Evolutionary conservation across 2,113 vertebrate species (phyloP).

Genomic region (Hyperopisus bebe): DNA sequence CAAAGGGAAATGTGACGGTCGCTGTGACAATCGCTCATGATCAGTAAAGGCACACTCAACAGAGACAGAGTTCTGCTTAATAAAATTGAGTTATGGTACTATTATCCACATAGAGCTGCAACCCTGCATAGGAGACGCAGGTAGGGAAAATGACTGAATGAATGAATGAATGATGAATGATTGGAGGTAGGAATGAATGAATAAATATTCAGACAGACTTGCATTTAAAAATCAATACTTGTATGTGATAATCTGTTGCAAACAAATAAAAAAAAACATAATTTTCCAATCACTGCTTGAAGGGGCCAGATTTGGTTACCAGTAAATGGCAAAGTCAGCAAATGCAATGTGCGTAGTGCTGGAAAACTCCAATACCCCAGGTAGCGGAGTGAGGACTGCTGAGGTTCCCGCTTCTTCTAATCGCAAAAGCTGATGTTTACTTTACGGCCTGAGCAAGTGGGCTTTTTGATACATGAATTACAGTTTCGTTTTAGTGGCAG

Average conservation of each 20-base stretch:
- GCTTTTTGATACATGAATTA: neutral
- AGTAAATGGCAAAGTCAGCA: conserved; percentile 12
- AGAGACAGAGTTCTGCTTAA: neutral
- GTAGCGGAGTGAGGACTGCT: conserved; percentile 5
- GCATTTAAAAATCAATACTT: neutral
- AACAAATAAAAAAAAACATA: neutral
- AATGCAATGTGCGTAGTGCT: neutral
- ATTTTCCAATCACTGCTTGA: neutral
- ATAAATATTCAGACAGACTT: neutral
- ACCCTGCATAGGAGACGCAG: neutral
- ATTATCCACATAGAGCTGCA: neutral
- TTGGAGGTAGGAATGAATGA: neutral
- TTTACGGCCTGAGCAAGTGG: conserved; percentile 25
- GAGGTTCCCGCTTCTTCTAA: conserved; percentile 21
- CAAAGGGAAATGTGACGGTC: neutral
- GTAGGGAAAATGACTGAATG: neutral
- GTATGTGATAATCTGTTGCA: neutral
- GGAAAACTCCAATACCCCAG: conserved; percentile 23
- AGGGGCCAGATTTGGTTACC: conserved; percentile 11
- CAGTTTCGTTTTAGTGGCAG: neutral
- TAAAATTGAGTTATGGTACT: neutral
- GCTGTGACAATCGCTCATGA: conserved; percentile 13
- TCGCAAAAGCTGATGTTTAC: conserved; percentile 29
- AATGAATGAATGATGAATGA: neutral
- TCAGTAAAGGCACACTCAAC: neutral